Evolutionary conservation across 2,113 vertebrate species (phyloP), one percentile per base, ranked within the genome.

Genomic region (Microcebus lehilahytsara): DNA sequence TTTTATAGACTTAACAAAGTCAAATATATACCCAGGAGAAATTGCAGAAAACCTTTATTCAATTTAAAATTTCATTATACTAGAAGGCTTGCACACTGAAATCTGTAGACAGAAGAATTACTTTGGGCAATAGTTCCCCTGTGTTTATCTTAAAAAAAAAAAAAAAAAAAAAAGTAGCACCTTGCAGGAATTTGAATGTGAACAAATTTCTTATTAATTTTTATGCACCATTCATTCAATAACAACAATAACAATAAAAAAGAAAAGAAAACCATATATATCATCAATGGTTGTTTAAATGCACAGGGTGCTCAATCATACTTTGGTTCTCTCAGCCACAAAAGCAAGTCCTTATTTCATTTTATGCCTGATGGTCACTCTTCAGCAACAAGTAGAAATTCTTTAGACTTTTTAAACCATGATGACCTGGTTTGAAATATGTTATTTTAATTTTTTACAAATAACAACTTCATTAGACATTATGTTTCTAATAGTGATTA

Each of bases 11-110:
- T 71, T 87, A 95, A 27, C 4, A 80, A 58, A 95, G 66, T 66
- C 75, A 80, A 56, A 64, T 89, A 46, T 46, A 56, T 0, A 89
- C 51, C 37, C 93, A 32, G 90, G 66, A 46, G 69, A 53, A 97
- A 97, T 85, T 86, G 32, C 12, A 77, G 3, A 75, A 34, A 93
- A 1, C 17, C 23, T 95, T 97, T 96, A 96, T 98, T 98, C 95
- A 98, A 97, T 97, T 97, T 97, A 96, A 89, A 96, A 87, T 25
- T 96, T 37, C 37, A 42, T 79, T 97, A 71, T 4, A 0, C 53
- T 79, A 94, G 69, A 92, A 30, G 46, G 7, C 30, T 91, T 66
- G 22, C 37, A 86, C 40, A 74, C 9, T 80, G 56, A 79, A 90
- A 77, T 93, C 72, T 20, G 9, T 14, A 96, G 85, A 42, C 1